Evolutionary conservation across 35 echinoderm and acorn worm species (phyloP), one percentile per base, ranked within the genome.

Genomic region (Eucidaris tribuloides): DNA sequence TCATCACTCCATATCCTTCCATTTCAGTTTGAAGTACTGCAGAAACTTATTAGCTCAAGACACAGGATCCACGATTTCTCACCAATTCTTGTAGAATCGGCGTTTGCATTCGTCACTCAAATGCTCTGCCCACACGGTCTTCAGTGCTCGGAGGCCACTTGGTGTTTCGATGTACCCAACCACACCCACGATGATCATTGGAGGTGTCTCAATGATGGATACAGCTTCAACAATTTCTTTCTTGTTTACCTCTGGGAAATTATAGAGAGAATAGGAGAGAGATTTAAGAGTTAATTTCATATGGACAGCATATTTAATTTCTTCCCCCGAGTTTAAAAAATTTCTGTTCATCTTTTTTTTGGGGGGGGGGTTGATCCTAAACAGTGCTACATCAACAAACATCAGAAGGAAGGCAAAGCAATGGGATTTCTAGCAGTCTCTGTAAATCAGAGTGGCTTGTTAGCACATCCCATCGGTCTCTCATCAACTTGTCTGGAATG

Each of bases 1-100:
- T 55, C 11, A 14, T n/a, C 11, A 55, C 50, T 14, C 50, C 11
- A 55, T n/a, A n/a, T n/a, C n/a, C n/a, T n/a, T n/a, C n/a, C n/a
- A 15, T 14, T 46, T 77, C 29, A 29, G 29, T 77, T 77, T 9
- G 7, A 15, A 45, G 30, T 31, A 9, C 15, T 66, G 13, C 62
- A 66, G 7, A 19, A 28, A 11, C 62, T 9, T 14, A 19, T 45
- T 40, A 45, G 72, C 34, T 2, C 23, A 79, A 18, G 4, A 5
- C 17, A 52, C 45, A 65, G 22, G 36, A 13, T 59, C 19, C 40
- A 17, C 24, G 48, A 27, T n/a, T 76, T 19, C 77, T 92, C 89
- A 99, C 96, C 96, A 99, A 87, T 99, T 99, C 77, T 93, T 99
- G 96, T 99, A 99, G 83, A 93, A 99, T 56, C 96, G 96, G 34